These are phyloP conservation scores for Diceros bicornis DNA, from an alignment of 2,797 vertebrate species.

Conservation along the genomic window DNA sequence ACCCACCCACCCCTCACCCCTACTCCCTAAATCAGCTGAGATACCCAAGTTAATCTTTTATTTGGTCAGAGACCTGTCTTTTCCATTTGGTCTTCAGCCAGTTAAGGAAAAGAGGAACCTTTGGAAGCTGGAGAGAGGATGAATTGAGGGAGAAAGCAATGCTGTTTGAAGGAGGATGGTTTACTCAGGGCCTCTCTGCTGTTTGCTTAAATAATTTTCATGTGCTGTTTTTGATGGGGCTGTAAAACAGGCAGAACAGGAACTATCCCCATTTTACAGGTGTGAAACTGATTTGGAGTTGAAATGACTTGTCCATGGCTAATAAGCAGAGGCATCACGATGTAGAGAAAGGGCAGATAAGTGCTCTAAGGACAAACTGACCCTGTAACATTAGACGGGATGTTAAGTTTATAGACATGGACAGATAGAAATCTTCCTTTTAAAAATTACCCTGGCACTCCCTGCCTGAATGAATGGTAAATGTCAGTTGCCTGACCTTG, in stretches of 20 bases:
- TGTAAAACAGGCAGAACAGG: slow-evolving; percentile 41
- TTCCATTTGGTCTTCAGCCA: background rate
- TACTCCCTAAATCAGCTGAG: background rate
- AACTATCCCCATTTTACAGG: slow-evolving; percentile 5
- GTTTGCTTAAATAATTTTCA: background rate
- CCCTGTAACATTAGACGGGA: background rate
- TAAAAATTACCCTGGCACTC: background rate
- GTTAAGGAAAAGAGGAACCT: background rate
- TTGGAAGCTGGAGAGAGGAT: background rate
- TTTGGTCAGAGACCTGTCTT: background rate
- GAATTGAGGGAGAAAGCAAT: background rate
- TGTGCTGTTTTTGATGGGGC: background rate
- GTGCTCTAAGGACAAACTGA: background rate
- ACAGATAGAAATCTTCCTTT: slow-evolving; percentile 22
- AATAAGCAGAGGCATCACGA: background rate
- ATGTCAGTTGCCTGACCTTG: background rate
- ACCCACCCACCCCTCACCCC: background rate
- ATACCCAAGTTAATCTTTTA: background rate
- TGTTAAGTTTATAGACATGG: background rate
- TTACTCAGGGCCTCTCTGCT: background rate
- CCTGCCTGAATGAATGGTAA: background rate
- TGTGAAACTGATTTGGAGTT: background rate
- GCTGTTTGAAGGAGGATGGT: background rate
- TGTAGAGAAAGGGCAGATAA: background rate
- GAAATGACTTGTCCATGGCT: background rate